Base-by-base conservation (phyloP, 2,888 invertebrate species). In the Lasioglossum leucozonium region DNA sequence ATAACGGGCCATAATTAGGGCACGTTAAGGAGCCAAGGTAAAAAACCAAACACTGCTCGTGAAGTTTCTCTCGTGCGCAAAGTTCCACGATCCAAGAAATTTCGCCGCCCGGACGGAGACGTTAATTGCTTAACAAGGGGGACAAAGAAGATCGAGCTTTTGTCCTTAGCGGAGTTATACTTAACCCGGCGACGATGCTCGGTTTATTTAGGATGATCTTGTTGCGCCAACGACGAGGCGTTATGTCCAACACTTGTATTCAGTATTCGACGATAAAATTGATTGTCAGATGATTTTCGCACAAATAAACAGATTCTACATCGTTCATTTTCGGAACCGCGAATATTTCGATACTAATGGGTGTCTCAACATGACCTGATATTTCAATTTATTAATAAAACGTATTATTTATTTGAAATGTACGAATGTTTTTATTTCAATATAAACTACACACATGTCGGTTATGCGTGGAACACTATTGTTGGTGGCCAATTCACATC, bases 1-100 rank as follows among this genome's bases (percentile, higher is more conserved):
- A 62, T 65, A 76, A 76, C 44, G 75, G 65, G 65, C 18, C n/a
- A 65, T 30, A 76, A 65, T 76, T 76, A 34, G 65, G 44, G 44
- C 65, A 30, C 16, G 16, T 44, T 65, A 65, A 76, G 44, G n/a
- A 44, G 34, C 65, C 44, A 76, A 44, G 75, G 26, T 30, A 65
- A 76, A 76, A 65, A 44, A 34, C 34, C 30, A 47, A 76, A 44
- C 22, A 76, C 16, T 18, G 26, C 58, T 22, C 30, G 40, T 18
- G 58, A 58, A 74, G 8, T 58, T 74, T 26, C 58, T 26, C 58
- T 58, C 74, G 40, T 74, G 40, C 58, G 40, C 58, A 30, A 40
- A 40, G 40, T 44, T 34, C 58, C 42, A n/a, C 26, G 42, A 62
- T 42, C 55, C 62, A 51, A 30, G 73, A 73, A 73, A 73, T 55